Evolutionary conservation across 2,113 vertebrate genomes (phyloP), one percentile per base, ranked within the genome.

Genomic region (Paralichthys olivaceus): DNA sequence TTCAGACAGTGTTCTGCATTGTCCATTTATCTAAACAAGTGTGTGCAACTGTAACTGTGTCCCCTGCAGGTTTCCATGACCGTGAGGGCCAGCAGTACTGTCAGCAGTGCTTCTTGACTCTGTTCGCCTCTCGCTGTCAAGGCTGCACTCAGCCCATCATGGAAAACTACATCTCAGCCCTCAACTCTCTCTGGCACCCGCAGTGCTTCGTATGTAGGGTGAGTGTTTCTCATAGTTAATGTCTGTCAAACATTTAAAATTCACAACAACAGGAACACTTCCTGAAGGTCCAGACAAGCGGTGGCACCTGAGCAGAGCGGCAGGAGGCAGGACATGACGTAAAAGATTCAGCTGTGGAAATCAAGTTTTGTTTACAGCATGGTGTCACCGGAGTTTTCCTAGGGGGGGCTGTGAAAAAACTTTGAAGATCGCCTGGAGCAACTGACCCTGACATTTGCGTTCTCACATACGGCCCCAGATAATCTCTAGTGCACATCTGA

Each of bases 131-230:
- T 0, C 96, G 96, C 69, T 91, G 95, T 93, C 91, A 96, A 73
- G 97, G 96, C 80, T 97, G 97, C 89, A 94, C 90, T 45, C 93
- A 95, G 81, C 95, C 97, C 55, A 97, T 98, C 63, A 91, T 96
- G 93, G 96, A 97, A 88, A 97, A 97, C 89, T 98, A 97, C 94
- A 97, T 97, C 91, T 96, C 97, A 0, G 97, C 97, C 2, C 96
- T 98, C 29, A 96, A 94, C 67, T 93, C 94, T 0, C 93, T 98
- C 55, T 98, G 97, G 97, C 97, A 98, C 84, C 96, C 97, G 0
- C 96, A 98, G 84, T 98, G 97, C 86, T 95, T 95, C 47, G 94
- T 95, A 19, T 95, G 94, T 60, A 88, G 94, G 89, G 95, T 95
- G 81, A 93, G 94, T 86, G 59, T 69, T 26, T 45, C 53, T 45